Percentiles rank a stretch among this genome's conserved stretches.
phyloP scores from a whole-genome alignment of 2,113 vertebrate genomes.

The Paraplagusia blochii region DNA sequence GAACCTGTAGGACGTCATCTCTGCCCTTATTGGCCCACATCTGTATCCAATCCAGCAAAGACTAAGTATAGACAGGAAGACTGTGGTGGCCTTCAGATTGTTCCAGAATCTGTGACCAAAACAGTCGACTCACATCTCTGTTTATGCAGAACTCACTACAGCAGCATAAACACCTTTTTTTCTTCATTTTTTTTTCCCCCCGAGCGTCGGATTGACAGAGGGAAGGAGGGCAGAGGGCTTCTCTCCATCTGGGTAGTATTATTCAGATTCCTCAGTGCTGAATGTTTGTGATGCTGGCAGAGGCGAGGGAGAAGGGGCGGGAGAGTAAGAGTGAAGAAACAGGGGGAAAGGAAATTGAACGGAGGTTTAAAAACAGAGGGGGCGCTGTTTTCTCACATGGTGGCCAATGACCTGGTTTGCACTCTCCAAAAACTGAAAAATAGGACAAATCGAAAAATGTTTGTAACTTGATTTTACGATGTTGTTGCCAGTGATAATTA shows the following conservation, averaged over 20 bases:
- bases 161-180: neutral
- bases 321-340: constrained; percentile 26
- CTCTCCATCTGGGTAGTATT: constrained; percentile 55
- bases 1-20: too few relatives aligned
- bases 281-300: constrained; percentile 52
- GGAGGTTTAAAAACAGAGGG: constrained; percentile 40
- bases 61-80: too few relatives aligned
- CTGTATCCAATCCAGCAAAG: too few relatives aligned
- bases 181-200: neutral
- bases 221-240: constrained; percentile 15
- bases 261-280: constrained; percentile 58
- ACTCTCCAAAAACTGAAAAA: constrained; percentile 10
- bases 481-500: too few relatives aligned
- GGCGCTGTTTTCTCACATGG: constrained; percentile 41
- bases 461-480: too few relatives aligned
- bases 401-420: constrained; percentile 14
- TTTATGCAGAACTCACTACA: neutral
- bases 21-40: too few relatives aligned
- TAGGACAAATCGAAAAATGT: too few relatives aligned
- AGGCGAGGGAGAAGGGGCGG: constrained; percentile 16
- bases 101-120: too few relatives aligned
- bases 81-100: too few relatives aligned
- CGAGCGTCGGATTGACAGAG: constrained; percentile 6
- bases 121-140: neutral
- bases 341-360: constrained; percentile 21